These are phyloP conservation scores for Larimichthys polyactis DNA, from an alignment of 2,113 vertebrate genomes.

Conservation along the genomic window DNA sequence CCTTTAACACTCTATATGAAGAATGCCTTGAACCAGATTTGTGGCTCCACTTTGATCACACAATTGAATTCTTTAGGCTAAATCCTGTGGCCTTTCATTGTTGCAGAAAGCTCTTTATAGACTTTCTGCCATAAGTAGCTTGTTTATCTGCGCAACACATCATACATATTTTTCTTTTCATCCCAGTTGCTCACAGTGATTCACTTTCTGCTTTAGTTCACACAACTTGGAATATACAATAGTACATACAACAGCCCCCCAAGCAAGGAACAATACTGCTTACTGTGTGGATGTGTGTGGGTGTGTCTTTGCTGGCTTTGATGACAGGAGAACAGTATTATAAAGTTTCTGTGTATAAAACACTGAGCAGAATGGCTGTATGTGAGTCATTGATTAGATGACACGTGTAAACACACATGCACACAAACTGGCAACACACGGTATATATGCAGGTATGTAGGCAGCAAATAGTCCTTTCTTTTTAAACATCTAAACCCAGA, in stretches of 20 bases:
- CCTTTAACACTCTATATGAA: neutral
- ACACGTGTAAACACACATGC: neutral
- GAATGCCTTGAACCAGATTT: neutral
- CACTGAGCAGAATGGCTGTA: constrained; percentile 4
- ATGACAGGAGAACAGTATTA: neutral
- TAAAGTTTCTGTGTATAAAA: neutral
- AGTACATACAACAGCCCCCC: constrained; percentile 22
- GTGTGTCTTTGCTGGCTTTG: neutral
- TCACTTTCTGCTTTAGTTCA: constrained; percentile 7
- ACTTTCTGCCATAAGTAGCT: constrained; percentile 14
- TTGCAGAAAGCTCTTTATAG: constrained; percentile 16
- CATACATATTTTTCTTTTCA: constrained; percentile 15
- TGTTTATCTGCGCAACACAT: constrained; percentile 6
- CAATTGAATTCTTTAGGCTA: constrained; percentile 6
- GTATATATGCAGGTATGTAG: neutral
- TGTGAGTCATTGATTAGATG: constrained; percentile 17
- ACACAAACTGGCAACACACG: neutral
- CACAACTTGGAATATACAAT: neutral
- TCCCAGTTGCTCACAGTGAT: neutral
- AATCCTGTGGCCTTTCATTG: constrained; percentile 1
- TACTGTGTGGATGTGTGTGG: neutral
- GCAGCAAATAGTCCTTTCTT: neutral
- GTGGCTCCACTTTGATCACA: neutral
- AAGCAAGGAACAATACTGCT: constrained; percentile 21
- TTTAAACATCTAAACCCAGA: neutral